Conservation (phyloP, 2,797 vertebrate genomes). For the Brachymystax lenok region DNA sequence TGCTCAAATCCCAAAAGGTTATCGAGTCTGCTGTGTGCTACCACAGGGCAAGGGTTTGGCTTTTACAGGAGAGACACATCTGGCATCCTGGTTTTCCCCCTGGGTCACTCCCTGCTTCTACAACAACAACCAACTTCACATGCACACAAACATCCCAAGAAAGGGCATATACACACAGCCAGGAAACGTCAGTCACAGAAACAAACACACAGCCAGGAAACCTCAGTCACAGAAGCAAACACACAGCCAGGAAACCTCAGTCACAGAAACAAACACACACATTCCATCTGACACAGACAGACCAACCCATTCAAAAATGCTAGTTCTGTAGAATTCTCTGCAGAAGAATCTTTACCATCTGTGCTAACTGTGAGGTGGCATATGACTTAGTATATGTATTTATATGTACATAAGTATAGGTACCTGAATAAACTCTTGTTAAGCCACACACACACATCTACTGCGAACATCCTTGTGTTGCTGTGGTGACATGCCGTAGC, state of each 20-base stretch:
- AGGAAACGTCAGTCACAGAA: background rate
- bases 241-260: no score
- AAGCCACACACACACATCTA: slow-evolving; percentile 2
- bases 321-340: background rate
- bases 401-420: no score
- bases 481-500: slow-evolving; percentile 49
- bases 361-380: slow-evolving; percentile 2
- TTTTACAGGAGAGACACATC: slow-evolving; percentile 45
- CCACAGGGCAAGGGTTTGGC: slow-evolving; percentile 14
- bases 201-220: no score
- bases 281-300: background rate
- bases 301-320: background rate
- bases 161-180: background rate
- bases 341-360: slow-evolving; percentile 29
- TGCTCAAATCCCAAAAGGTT: slow-evolving; percentile 30
- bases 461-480: slow-evolving; percentile 5
- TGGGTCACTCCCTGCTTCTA: slow-evolving; percentile 11
- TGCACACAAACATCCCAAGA: slow-evolving; percentile 1
- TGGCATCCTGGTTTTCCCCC: slow-evolving; percentile 37
- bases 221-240: no score
- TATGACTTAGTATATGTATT: no score
- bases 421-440: slow-evolving; percentile 28
- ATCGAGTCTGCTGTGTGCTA: slow-evolving; percentile 7
- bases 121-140: background rate
- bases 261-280: slow-evolving; percentile 5